Evolutionary conservation across 1,140 invertebrate species (phyloP).

Genomic region (Megathymus violae): DNA sequence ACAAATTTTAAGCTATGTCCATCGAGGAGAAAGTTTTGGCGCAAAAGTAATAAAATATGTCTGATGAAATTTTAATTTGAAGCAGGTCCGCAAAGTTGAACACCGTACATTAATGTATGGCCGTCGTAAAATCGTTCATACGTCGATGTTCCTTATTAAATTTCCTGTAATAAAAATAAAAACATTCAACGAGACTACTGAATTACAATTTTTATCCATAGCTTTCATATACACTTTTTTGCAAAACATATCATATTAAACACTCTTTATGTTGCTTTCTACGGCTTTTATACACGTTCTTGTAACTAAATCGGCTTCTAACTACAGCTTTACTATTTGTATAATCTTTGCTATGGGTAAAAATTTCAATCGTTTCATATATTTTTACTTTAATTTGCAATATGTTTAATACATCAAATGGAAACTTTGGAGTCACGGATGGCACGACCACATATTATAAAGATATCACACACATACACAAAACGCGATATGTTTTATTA

Average conservation of each 20-base stretch:
- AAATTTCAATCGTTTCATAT: too few species aligned
- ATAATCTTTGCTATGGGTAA: too few species aligned
- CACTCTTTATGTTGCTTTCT: background rate
- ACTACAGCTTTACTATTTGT: too few species aligned
- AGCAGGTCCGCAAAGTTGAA: conserved; percentile 23
- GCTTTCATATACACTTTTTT: background rate
- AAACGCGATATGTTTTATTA: too few species aligned
- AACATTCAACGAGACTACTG: background rate
- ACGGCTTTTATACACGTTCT: background rate
- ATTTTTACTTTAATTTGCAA: too few species aligned
- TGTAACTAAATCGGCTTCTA: too few species aligned
- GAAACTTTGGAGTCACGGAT: too few species aligned
- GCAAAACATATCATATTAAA: background rate
- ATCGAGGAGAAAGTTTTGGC: conserved; percentile 19
- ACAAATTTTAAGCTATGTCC: conserved; percentile 21
- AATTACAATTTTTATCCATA: background rate
- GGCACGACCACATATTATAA: too few species aligned
- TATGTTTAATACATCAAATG: too few species aligned
- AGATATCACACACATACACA: too few species aligned
- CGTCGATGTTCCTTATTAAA: conserved; percentile 10
- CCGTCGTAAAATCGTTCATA: conserved; percentile 10
- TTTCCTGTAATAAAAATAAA: background rate
- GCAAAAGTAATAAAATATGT: conserved; percentile 28
- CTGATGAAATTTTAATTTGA: conserved; percentile 20
- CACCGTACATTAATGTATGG: conserved; percentile 13